Evolutionary conservation across 2,797 vertebrate genomes (phyloP).

Genomic region (Spinus olivaceus): DNA sequence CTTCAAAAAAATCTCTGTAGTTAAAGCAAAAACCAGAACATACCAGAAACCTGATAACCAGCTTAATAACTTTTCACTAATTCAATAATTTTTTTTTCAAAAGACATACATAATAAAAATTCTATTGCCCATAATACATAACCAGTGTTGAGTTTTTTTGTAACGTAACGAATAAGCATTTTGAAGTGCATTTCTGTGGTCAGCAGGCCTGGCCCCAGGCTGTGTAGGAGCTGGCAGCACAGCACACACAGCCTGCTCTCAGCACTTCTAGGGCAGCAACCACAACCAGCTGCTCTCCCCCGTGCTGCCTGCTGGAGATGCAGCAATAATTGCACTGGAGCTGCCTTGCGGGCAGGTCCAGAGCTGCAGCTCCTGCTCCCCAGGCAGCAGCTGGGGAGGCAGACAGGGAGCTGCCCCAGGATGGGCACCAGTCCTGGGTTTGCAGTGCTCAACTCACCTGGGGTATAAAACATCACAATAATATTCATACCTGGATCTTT

Average conservation of each 20-base stretch:
- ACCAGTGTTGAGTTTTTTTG: fast-evolving
- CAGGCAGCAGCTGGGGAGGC: not conserved
- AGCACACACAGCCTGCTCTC: too few relatives aligned
- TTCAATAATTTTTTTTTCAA: not conserved
- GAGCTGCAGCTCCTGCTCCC: not conserved
- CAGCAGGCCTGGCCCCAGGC: not conserved
- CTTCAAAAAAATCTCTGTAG: not conserved
- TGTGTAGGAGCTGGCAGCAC: fast-evolving
- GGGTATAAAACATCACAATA: not conserved
- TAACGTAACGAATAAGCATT: fast-evolving
- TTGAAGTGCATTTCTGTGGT: not conserved
- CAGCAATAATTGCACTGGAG: fast-evolving
- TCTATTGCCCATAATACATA: not conserved
- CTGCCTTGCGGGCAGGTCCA: fast-evolving
- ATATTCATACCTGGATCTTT: slow-evolving; percentile 88
- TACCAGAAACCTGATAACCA: not conserved
- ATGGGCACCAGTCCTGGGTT: fast-evolving
- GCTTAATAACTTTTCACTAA: not conserved
- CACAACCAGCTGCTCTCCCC: not conserved
- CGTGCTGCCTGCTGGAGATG: fast-evolving
- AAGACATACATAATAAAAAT: not conserved
- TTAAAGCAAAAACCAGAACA: not conserved
- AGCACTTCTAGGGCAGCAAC: not conserved
- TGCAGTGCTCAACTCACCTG: not conserved
- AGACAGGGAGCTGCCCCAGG: not conserved